phyloP scores from a whole-genome alignment of 37 sponge, comb jelly and placozoan species.

The Bolinopsis microptera region DNA sequence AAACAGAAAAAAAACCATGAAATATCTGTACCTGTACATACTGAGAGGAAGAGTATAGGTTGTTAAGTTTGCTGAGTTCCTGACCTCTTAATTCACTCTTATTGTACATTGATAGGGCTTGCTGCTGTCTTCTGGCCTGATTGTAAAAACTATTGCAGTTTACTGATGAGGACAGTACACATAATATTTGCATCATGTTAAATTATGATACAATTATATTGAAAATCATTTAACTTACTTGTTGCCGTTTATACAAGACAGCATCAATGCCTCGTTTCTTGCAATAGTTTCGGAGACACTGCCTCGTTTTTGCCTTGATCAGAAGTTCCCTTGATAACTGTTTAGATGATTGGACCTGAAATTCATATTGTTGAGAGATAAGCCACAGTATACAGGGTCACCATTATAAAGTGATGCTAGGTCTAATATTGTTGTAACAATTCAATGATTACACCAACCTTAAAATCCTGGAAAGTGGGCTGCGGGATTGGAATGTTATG shows the following conservation, averaged over 20 bases:
- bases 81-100: slow-evolving; percentile 21
- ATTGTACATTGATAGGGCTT: slow-evolving; percentile 48
- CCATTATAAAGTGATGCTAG: too few relatives aligned
- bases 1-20: too few relatives aligned
- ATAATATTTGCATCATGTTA: not conserved
- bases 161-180: not conserved
- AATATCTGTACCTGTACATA: slow-evolving; percentile 22
- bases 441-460: not conserved
- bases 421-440: not conserved
- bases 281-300: not conserved
- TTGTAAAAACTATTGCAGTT: not conserved
- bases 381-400: not conserved
- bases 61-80: slow-evolving; percentile 17
- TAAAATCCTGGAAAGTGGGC: slow-evolving; percentile 12
- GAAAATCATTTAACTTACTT: too few relatives aligned
- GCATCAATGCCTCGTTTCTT: slow-evolving; percentile 39
- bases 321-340: slow-evolving; percentile 20
- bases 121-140: slow-evolving; percentile 40
- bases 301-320: slow-evolving; percentile 18
- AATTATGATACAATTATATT: too few relatives aligned
- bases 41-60: not conserved
- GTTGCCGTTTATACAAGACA: slow-evolving; percentile 29
- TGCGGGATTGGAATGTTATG: not conserved
- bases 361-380: not conserved
- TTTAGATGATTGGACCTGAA: slow-evolving; percentile 38